Base-by-base conservation (phyloP, 2,797 vertebrate species). In the Lateolabrax maculatus region DNA sequence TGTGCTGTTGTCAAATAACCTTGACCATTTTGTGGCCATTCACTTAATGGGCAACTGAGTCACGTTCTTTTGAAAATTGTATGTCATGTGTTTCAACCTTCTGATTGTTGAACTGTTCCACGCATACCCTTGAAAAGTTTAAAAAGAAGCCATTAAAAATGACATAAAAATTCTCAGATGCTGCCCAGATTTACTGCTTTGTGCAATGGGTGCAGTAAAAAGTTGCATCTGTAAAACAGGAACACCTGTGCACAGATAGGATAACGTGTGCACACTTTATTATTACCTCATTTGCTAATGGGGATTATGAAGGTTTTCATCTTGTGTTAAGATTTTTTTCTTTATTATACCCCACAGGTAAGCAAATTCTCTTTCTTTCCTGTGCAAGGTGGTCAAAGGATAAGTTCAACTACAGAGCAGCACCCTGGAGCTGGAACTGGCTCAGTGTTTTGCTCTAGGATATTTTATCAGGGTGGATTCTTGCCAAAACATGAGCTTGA, bases 321-420 rank as follows among this genome's bases (percentile, higher is more conserved):
- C 6, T 43, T 56, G 60, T 52, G 27, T 43, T 25, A 6, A 29
- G 0, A 23, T 46, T 51, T 53, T 49, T 34, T 55, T 48, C 18
- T 18, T n/a, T n/a, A n/a, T n/a, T n/a, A n/a, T n/a, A n/a, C n/a
- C n/a, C n/a, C n/a, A n/a, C n/a, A n/a, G n/a, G n/a, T n/a, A n/a
- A n/a, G n/a, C n/a, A n/a, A n/a, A n/a, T n/a, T n/a, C 51, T 63
- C 43, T 16, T 65, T 36, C 44, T 19, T 21, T 68, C 48, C 67
- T 82, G 64, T 65, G 57, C 66, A 29, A 25, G 16, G 51, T 64
- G 58, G 73, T 83, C 71, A 82, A 61, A 70, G 71, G 72, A 77
- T 72, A 75, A 19, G 55, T 58, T 75, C 51, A 67, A 56, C 71
- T 43, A 39, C 55, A 73, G 63, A 80, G 64, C 41, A 61, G 63